Evolutionary conservation across 2,113 vertebrate genomes (phyloP).

Genomic region (Grammomys surdaster): DNA sequence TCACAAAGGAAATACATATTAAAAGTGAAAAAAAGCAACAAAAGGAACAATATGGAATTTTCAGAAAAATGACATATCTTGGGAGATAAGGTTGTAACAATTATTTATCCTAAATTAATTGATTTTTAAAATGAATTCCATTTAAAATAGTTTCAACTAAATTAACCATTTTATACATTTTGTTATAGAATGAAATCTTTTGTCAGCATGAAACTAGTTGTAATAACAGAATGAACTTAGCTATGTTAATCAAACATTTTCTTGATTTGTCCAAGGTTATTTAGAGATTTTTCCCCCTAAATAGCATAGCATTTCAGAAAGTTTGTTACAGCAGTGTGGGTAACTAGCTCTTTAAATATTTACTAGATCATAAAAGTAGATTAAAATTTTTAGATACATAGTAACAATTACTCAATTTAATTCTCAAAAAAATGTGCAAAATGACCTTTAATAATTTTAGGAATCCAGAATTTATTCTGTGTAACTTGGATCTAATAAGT

Average conservation of each 20-base stretch:
- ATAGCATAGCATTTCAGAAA: slow-evolving; percentile 26
- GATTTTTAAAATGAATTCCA: slow-evolving; percentile 17
- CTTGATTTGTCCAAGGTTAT: background rate
- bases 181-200: slow-evolving; percentile 19
- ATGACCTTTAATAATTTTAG: background rate
- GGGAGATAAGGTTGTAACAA: background rate
- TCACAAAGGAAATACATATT: slow-evolving; percentile 1
- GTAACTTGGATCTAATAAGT: slow-evolving; percentile 7
- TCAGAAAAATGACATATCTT: slow-evolving; percentile 27
- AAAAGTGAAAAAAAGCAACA: background rate
- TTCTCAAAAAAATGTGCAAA: slow-evolving; percentile 38
- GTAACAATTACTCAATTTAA: slow-evolving; percentile 21
- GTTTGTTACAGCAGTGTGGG: background rate
- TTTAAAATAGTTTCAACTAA: background rate
- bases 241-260: slow-evolving; percentile 3
- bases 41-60: slow-evolving; percentile 16
- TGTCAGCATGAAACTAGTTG: background rate
- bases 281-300: slow-evolving; percentile 21
- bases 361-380: background rate
- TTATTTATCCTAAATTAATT: slow-evolving; percentile 4
- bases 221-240: slow-evolving; percentile 31
- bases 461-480: background rate
- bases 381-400: background rate
- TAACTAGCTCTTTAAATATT: background rate
- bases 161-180: background rate